Conservation (phyloP, 2,888 invertebrate species). For the Dysmachus trigonus region DNA sequence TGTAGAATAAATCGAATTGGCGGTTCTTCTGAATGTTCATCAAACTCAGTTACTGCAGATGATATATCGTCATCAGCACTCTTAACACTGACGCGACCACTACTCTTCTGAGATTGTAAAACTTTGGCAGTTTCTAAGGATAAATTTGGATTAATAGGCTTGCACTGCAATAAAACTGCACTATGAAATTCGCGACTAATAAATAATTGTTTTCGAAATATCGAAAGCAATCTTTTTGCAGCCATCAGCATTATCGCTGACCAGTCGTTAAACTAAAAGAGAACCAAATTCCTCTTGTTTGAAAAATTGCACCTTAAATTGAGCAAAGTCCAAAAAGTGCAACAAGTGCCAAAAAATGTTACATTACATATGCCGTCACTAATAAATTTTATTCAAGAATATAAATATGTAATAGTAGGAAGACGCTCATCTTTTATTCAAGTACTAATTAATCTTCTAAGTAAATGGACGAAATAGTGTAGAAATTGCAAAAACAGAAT, state of each 20-base stretch:
- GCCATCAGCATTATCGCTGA: conserved; percentile 3
- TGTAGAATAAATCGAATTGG: background rate
- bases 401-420: background rate
- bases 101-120: background rate
- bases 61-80: background rate
- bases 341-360: conserved; percentile 15
- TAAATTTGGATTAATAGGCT: background rate
- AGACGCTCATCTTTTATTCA: background rate
- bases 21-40: background rate
- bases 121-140: background rate
- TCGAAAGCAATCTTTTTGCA: conserved; percentile 16
- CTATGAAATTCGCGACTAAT: conserved; percentile 12
- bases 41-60: conserved; percentile 1
- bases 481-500: background rate
- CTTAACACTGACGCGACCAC: background rate
- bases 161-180: conserved; percentile 2
- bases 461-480: background rate
- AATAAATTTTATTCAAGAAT: background rate
- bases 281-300: background rate
- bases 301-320: background rate
- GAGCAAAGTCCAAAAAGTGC: background rate
- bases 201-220: conserved; percentile 20
- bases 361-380: background rate
- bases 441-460: background rate
- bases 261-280: background rate